Conservation (phyloP, 2,797 vertebrate genomes). For the Gila robusta region DNA sequence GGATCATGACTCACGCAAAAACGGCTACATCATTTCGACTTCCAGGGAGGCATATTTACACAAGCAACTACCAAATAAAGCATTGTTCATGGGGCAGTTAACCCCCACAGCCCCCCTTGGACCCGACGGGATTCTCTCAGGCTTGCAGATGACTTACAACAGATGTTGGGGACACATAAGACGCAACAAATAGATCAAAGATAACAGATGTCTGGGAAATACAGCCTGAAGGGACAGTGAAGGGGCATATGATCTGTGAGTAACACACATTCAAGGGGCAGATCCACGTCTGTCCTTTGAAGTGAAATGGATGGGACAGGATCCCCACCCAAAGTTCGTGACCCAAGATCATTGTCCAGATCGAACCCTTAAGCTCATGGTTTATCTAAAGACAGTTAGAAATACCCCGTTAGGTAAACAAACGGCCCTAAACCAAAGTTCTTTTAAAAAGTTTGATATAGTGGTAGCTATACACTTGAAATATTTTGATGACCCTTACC, state of each 20-base stretch:
- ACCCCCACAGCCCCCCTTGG: conserved; percentile 11
- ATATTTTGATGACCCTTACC: conserved; percentile 21
- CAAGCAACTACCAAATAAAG: conserved; percentile 57
- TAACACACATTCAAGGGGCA: neutral
- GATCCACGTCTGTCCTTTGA: conserved; percentile 19
- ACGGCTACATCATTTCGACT: neutral
- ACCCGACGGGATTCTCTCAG: conserved; percentile 27
- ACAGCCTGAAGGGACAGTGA: neutral
- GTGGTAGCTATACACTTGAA: too few species aligned
- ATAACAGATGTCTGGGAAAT: conserved; percentile 22
- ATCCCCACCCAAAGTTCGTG: conserved; percentile 51
- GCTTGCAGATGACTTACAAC: conserved; percentile 12
- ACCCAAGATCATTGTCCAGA: neutral
- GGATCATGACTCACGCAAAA: conserved; percentile 1
- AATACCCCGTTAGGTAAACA: neutral
- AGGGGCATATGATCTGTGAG: neutral
- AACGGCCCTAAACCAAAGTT: neutral
- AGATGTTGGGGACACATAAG: conserved; percentile 23
- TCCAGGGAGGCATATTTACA: conserved; percentile 23
- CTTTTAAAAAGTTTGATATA: neutral
- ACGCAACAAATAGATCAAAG: conserved; percentile 25
- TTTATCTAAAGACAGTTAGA: neutral
- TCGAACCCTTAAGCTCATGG: neutral
- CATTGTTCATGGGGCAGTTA: neutral
- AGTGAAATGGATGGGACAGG: conserved; percentile 20